Percentiles rank a stretch among this genome's conserved stretches.
Conservation (phyloP, 2,888 invertebrate genomes). For the Cataglyphis altisquamis region DNA sequence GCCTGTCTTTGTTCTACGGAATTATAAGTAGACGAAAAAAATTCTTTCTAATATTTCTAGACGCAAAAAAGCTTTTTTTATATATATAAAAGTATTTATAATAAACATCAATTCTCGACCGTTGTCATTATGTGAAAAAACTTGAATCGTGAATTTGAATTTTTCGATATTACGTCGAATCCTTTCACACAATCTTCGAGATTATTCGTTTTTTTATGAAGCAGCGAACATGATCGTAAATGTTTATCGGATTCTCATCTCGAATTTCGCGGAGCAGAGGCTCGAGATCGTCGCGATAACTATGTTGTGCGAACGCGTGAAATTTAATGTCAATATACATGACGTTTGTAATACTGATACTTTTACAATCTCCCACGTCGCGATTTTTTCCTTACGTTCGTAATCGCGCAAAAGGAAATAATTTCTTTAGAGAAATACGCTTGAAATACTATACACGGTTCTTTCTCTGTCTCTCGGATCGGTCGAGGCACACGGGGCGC, state of each 20-base stretch:
- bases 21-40: neutral
- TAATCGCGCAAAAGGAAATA: slow-evolving; percentile 58
- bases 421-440: slow-evolving; percentile 63
- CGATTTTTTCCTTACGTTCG: slow-evolving; percentile 32
- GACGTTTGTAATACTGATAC: slow-evolving; percentile 37
- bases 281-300: slow-evolving; percentile 37
- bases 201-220: neutral
- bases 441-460: slow-evolving; percentile 29
- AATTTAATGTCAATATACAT: slow-evolving; percentile 39
- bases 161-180: neutral
- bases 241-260: slow-evolving; percentile 30
- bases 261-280: slow-evolving; percentile 1
- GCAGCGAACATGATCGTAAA: slow-evolving; percentile 1
- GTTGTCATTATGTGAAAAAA: neutral
- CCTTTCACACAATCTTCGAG: neutral
- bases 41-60: neutral
- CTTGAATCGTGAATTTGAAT: neutral
- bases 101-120: neutral
- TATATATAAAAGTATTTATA: neutral
- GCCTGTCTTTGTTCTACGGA: neutral
- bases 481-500: slow-evolving; percentile 58
- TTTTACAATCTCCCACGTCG: slow-evolving; percentile 34
- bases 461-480: slow-evolving; percentile 26
- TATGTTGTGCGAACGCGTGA: slow-evolving; percentile 18
- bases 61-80: neutral